phyloP scores from a whole-genome alignment of 2,888 invertebrate genomes.

The Tortricodes alternella region DNA sequence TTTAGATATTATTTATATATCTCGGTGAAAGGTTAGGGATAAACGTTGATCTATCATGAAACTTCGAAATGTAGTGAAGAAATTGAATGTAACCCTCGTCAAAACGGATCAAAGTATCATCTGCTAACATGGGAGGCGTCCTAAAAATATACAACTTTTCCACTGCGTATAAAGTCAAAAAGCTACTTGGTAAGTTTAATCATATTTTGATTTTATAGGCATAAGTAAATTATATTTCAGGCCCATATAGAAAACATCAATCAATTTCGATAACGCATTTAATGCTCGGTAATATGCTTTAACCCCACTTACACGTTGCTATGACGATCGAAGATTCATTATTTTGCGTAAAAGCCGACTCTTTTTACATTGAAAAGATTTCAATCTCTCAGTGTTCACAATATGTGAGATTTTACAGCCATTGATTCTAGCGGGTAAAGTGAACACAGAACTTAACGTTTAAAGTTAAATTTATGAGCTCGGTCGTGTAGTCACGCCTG shows the following conservation, averaged over 20 bases:
- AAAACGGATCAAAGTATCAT: conserved; percentile 31
- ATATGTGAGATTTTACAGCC: conserved; percentile 9
- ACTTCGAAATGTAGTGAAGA: conserved; percentile 14
- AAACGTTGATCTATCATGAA: conserved; percentile 13
- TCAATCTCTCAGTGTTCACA: background rate
- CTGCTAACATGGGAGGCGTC: conserved; percentile 9
- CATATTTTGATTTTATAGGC: background rate
- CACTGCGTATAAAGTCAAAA: conserved; percentile 18
- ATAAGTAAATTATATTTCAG: background rate
- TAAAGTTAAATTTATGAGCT: conserved; percentile 21
- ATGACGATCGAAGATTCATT: background rate
- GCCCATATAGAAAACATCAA: too few species aligned
- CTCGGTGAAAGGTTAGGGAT: background rate
- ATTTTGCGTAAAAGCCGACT: background rate
- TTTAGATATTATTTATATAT: background rate
- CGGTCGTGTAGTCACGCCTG: conserved; percentile 34
- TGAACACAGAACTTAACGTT: background rate
- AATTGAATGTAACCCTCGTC: conserved; percentile 30
- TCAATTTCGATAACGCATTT: too few species aligned
- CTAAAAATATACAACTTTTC: conserved; percentile 5
- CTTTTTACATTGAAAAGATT: background rate
- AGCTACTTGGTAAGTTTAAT: background rate
- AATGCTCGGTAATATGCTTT: too few species aligned
- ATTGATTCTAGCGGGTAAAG: background rate
- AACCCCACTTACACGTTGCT: too few species aligned